A percentile compares a stretch with the other conserved stretches of the same genome.
Evolutionary conservation across 2,113 vertebrate species (phyloP).

Genomic region (Petroica traversi): DNA sequence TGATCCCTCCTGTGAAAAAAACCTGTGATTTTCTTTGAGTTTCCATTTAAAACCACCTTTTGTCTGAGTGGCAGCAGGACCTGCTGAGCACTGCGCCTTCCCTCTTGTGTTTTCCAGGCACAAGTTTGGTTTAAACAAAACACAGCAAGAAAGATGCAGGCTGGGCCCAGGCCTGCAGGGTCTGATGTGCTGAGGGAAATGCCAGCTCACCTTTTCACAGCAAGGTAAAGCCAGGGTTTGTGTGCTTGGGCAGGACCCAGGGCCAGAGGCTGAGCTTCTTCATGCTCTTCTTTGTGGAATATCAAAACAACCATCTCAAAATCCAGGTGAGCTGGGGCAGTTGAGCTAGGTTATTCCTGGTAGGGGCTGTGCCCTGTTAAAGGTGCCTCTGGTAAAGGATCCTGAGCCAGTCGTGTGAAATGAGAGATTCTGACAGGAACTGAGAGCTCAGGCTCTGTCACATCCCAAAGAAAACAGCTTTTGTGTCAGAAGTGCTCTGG

Average conservation of each 20-base stretch:
- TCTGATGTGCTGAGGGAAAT: background rate
- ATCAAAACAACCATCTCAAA: background rate
- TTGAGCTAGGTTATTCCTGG: background rate
- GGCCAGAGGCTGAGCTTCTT: background rate
- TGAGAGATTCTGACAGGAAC: background rate
- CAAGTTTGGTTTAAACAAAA: background rate
- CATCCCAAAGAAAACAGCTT: background rate
- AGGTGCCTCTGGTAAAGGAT: background rate
- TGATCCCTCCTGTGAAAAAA: too few relatives aligned
- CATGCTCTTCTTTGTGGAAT: background rate
- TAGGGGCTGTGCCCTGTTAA: rapidly evolving
- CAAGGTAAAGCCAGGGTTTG: too few relatives aligned
- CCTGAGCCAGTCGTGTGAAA: rapidly evolving
- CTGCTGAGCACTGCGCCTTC: too few relatives aligned
- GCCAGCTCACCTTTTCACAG: background rate
- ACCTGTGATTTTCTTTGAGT: too few relatives aligned
- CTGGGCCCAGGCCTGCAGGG: background rate
- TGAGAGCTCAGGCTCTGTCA: background rate
- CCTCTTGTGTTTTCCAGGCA: too few relatives aligned
- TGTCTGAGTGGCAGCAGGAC: too few relatives aligned
- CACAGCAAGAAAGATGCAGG: background rate
- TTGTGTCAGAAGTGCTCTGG: background rate
- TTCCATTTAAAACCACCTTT: too few relatives aligned
- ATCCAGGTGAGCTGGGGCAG: background rate
- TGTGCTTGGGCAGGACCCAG: background rate